Percentiles rank a stretch among this genome's conserved stretches.
Conservation (phyloP, 1,140 invertebrate genomes). For the Ditylenchus dipsaci region DNA sequence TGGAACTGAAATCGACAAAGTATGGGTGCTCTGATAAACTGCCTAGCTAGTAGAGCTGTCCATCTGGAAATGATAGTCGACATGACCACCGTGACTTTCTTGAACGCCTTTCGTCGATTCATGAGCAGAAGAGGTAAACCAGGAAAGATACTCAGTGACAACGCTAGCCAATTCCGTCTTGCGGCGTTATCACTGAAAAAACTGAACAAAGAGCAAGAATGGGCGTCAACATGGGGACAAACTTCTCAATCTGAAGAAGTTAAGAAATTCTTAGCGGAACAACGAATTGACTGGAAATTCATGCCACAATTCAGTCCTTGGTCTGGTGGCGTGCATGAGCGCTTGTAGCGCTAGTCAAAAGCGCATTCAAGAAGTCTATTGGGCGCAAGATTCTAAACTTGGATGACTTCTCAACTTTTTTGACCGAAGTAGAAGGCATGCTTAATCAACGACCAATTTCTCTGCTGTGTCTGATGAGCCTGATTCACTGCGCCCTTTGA, state of each 20-base stretch:
- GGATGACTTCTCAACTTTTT: slow-evolving; percentile 20
- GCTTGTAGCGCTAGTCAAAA: slow-evolving; percentile 19
- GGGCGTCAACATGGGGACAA: neutral
- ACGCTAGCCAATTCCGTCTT: slow-evolving; percentile 14
- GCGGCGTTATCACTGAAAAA: slow-evolving; percentile 3
- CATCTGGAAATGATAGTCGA: slow-evolving; percentile 13
- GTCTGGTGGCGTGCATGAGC: slow-evolving; percentile 20
- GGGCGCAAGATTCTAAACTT: neutral
- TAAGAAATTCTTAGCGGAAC: slow-evolving; percentile 7
- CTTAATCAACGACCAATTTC: slow-evolving; percentile 7
- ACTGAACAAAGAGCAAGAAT: neutral
- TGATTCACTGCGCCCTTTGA: neutral
- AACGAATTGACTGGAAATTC: slow-evolving; percentile 19
- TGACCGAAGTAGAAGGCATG: slow-evolving; percentile 11
- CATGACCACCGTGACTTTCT: slow-evolving; percentile 12
- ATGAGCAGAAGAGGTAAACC: slow-evolving; percentile 5
- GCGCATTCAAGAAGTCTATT: slow-evolving; percentile 15
- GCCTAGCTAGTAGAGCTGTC: slow-evolving; percentile 18
- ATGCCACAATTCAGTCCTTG: slow-evolving; percentile 13
- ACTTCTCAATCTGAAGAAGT: no score
- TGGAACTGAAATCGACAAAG: neutral
- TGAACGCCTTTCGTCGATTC: slow-evolving; percentile 18
- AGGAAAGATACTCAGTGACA: slow-evolving; percentile 13
- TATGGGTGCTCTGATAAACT: slow-evolving; percentile 16
- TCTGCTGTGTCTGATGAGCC: neutral